Conservation (phyloP, 2,797 vertebrate species). For the Manis crassicaudata region DNA sequence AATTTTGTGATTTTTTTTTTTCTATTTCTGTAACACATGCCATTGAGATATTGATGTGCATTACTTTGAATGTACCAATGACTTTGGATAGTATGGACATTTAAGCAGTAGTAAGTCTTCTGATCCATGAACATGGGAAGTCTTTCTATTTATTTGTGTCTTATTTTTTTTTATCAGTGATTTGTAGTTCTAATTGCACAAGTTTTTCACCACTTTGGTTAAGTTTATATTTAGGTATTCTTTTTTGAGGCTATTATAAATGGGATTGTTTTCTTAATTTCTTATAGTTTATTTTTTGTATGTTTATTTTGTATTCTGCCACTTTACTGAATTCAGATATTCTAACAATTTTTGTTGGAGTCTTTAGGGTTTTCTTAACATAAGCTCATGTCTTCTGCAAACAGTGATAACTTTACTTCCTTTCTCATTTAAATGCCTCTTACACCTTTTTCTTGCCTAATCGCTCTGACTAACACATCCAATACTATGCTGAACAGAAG, state of each 20-base stretch:
- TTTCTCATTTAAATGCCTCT: not conserved
- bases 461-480: not conserved
- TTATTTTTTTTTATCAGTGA: not conserved
- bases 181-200: not conserved
- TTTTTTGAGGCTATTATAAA: not conserved
- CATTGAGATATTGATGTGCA: not conserved
- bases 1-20: conserved; percentile 3
- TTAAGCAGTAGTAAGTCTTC: not conserved
- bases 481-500: not conserved
- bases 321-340: not conserved
- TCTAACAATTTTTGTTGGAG: not conserved
- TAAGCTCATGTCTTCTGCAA: not conserved
- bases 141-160: not conserved
- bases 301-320: not conserved
- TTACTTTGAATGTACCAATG: not conserved
- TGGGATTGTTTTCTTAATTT: not conserved
- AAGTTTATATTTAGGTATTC: not conserved
- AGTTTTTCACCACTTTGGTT: not conserved
- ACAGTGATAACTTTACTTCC: not conserved
- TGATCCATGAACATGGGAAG: not conserved
- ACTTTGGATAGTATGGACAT: not conserved
- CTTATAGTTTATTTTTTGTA: not conserved
- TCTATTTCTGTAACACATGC: not conserved
- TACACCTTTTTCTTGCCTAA: not conserved
- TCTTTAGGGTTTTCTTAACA: not conserved